Evolutionary conservation across 2,113 vertebrate species (phyloP).

Genomic region (Sinocyclocheilus anophthalmus): DNA sequence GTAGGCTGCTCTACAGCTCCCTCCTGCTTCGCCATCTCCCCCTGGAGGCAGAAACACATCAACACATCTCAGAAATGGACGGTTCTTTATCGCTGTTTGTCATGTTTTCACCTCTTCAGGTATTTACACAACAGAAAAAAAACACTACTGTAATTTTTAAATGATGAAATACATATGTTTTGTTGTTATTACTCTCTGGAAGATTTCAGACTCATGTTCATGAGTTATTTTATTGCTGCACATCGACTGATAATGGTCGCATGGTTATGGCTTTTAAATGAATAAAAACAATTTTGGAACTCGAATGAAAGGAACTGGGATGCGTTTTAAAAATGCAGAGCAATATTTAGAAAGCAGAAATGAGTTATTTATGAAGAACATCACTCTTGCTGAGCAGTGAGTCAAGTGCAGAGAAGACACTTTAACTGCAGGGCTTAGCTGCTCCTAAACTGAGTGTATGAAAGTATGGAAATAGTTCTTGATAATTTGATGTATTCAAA

Average conservation of each 20-base stretch:
- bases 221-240: not conserved
- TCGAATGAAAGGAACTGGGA: not conserved
- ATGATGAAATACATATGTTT: not conserved
- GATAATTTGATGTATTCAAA: not conserved
- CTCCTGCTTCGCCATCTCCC: constrained; percentile 28
- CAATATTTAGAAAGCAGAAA: constrained; percentile 9
- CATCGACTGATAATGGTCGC: not conserved
- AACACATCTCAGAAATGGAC: not conserved
- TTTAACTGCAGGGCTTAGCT: too few species aligned
- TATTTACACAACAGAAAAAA: not conserved
- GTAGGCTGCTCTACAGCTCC: constrained; percentile 42
- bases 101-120: not conserved
- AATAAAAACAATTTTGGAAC: not conserved
- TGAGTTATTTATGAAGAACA: too few species aligned
- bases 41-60: constrained; percentile 47
- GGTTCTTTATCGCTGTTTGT: not conserved
- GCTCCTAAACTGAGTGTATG: too few species aligned
- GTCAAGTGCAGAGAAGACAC: too few species aligned
- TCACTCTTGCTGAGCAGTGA: too few species aligned
- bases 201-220: too few species aligned
- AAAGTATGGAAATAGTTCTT: not conserved
- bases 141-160: not conserved
- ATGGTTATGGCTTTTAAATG: not conserved
- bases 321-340: not conserved
- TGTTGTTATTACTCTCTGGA: not conserved